phyloP scores from a whole-genome alignment of 2,888 invertebrate genomes.

The Prostheceraeus crozeri region DNA sequence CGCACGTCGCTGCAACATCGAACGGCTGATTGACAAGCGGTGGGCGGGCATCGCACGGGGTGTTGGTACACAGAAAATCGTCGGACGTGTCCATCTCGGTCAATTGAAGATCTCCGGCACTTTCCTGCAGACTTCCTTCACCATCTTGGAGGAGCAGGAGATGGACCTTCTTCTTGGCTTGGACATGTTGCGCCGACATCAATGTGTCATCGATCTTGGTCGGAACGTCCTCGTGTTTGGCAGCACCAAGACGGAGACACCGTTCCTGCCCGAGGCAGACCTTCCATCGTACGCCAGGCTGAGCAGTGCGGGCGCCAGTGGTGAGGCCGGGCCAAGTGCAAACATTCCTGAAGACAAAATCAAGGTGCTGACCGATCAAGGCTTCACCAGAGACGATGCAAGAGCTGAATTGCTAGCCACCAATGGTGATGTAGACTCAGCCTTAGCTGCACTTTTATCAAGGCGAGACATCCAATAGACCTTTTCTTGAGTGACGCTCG shows the following conservation, averaged over 20 bases:
- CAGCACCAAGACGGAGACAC: conserved; percentile 82
- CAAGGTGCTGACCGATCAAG: too few species aligned
- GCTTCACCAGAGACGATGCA: too few species aligned
- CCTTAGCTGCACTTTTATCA: too few species aligned
- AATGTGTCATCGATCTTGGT: conserved; percentile 85
- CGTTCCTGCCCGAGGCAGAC: conserved; percentile 73
- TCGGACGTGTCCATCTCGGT: conserved; percentile 77
- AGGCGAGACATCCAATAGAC: too few species aligned
- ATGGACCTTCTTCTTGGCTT: conserved; percentile 97
- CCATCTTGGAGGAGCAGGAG: conserved; percentile 87
- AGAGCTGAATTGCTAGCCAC: too few species aligned
- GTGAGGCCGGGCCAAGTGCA: too few species aligned
- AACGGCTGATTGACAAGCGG: conserved; percentile 66
- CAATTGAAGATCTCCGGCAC: conserved; percentile 39
- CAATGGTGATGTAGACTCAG: too few species aligned
- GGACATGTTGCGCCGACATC: conserved; percentile 93
- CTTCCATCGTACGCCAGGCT: conserved; percentile 72
- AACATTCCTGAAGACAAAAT: too few species aligned
- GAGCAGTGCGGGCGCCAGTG: too few species aligned
- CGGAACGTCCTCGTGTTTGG: conserved; percentile 78
- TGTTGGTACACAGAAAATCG: conserved; percentile 87
- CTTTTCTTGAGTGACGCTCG: too few species aligned
- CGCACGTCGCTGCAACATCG: conserved; percentile 68
- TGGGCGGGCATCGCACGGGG: conserved; percentile 96
- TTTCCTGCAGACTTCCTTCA: conserved; percentile 90